phyloP scores from a whole-genome alignment of 92 coral and sea anemone genomes.

The Porites rus region DNA sequence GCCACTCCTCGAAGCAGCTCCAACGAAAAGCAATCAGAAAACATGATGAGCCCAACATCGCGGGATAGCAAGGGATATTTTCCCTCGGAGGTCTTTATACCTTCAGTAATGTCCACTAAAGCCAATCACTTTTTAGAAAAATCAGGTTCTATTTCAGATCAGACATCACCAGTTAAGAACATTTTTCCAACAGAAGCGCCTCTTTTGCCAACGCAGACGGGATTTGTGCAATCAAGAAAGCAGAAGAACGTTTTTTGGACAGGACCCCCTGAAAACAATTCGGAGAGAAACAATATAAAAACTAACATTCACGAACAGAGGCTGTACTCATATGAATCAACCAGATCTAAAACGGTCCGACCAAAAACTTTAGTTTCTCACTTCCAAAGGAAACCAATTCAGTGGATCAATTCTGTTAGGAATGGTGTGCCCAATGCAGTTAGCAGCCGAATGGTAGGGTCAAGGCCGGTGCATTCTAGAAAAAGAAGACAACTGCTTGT shows the following conservation, averaged over 20 bases:
- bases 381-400: neutral
- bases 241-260: neutral
- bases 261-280: neutral
- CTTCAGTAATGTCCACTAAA: neutral
- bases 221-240: slow-evolving; percentile 9
- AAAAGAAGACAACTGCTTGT: slow-evolving; percentile 20
- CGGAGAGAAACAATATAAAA: slow-evolving; percentile 21
- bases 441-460: neutral
- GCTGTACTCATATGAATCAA: neutral
- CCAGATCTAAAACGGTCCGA: neutral
- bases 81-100: neutral
- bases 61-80: neutral
- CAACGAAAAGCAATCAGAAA: neutral
- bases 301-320: neutral
- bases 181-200: slow-evolving; percentile 19
- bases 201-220: slow-evolving; percentile 4
- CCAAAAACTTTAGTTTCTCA: neutral
- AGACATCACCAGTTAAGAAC: neutral
- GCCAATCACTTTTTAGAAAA: slow-evolving; percentile 1
- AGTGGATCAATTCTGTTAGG: neutral
- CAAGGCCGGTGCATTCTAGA: slow-evolving; percentile 5
- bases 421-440: neutral
- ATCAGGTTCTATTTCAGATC: slow-evolving; percentile 19
- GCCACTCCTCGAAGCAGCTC: neutral
- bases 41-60: neutral